Evolutionary conservation across 2,888 invertebrate genomes (phyloP), one percentile per base, ranked within the genome.

Genomic region (Drepana falcataria): DNA sequence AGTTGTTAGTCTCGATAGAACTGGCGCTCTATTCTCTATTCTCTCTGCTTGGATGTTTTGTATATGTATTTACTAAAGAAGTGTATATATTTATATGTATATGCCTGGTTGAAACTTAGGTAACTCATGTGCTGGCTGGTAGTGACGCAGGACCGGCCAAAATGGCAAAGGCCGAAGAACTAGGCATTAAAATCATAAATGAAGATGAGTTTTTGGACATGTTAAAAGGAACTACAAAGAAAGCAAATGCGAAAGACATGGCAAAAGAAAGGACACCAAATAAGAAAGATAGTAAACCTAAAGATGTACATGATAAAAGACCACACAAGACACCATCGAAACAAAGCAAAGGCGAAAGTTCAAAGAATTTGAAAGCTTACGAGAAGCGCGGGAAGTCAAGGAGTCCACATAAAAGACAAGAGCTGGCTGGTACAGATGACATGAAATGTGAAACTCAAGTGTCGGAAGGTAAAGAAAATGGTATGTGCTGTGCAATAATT

Each of bases 61-160:
- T 21, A 21, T 21, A 21, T 21, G 21, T 21, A 21, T 21, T 21
- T 21, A 21, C 1, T 37, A 37, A 3, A 5, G 4, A 35, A 7
- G 0, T 37, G 0, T 37, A 5, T 44, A 34, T 7, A 9, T 21
- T 47, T 53, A 48, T 48, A 40, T 41, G 44, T 41, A 52, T 47
- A 37, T 33, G n/a, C 35, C 55, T 21, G 21, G 37, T 5, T 4
- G 5, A 21, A 49, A 64, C 64, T n/a, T 53, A 91, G 91, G 93
- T 96, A 4, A 94, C 94, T 66, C 98, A 96, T 80, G 79, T 98
- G 2, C 90, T 98, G 35, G 93, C 95, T 2, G 98, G 98, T 0
- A 95, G 96, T 53, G 96, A 98, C 53, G 92, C 97, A 1, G 98
- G 98, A 0, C 96, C 95, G 4, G 92, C 95, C 3, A 98, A 98